Base-by-base conservation (phyloP, 37 sponge, comb jelly and placozoan species). In the Amphimedon queenslandica region DNA sequence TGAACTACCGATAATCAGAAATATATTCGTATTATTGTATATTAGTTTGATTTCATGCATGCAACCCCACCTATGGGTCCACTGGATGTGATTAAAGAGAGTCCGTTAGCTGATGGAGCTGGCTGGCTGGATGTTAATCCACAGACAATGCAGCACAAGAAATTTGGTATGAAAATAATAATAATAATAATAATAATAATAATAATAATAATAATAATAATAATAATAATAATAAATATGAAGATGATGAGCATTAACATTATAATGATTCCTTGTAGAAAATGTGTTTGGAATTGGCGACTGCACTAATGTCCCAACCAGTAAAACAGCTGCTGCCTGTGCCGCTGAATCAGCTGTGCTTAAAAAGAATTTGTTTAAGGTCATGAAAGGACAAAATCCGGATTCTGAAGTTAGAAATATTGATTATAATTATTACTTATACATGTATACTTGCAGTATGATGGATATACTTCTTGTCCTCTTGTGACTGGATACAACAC, bases 241-340 rank as follows among this genome's bases (percentile, higher is more conserved):
- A n/a, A n/a, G n/a, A n/a, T n/a, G n/a, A n/a, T n/a, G n/a, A n/a
- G n/a, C n/a, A 47, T 47, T 47, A 47, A 47, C 51, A 18, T 47
- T 18, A 18, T 47, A 34, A 31, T 11, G 21, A n/a, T 3, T 13
- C 32, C 28, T 42, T 69, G 41, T 70, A 78, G 67, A 47, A 25
- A 94, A 94, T 70, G 81, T 94, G 20, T 94, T 94, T 84, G 87
- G 73, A 13, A 83, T 94, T 64, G 95, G 95, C 5, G 95, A 94
- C 76, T 94, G 95, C 53, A 87, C 84, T 25, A 94, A 76, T 71
- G 66, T 87, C 8, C 95, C 95, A 3, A 94, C 90, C 31, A 85
- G 91, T 42, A 80, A 84, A 57, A 94, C 95, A 32, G 95, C 91
- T 55, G 95, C 95, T 47, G 92, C 92, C 13, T 81, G 81, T 43